phyloP scores from a whole-genome alignment of 2,888 invertebrate species.

The Frankliniella intonsa region DNA sequence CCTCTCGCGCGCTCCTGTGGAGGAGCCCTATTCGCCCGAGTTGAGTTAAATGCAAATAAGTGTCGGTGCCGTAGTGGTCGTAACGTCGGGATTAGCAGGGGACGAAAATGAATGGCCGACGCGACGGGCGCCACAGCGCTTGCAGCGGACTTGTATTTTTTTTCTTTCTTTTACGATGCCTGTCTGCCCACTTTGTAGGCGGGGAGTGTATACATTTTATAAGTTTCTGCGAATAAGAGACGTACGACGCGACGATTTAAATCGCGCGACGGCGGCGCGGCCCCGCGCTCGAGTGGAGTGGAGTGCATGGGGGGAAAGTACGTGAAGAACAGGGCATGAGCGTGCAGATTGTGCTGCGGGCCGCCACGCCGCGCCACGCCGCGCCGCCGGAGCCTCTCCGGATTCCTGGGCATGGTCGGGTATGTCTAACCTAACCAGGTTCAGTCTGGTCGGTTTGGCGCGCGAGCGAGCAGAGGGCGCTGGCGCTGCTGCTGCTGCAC shows the following conservation, averaged over 20 bases:
- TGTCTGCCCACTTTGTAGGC: neutral
- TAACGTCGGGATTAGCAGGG: too few species aligned
- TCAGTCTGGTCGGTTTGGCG: neutral
- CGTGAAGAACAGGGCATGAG: slow-evolving; percentile 14
- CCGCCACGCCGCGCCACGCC: neutral
- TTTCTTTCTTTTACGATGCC: neutral
- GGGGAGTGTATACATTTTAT: too few species aligned
- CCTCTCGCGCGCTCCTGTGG: too few species aligned
- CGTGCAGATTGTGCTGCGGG: neutral
- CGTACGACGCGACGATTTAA: neutral
- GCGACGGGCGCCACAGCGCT: too few species aligned
- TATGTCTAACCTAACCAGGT: neutral
- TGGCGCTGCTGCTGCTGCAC: neutral
- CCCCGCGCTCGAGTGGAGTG: neutral
- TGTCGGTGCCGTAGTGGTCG: too few species aligned
- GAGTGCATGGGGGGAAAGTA: neutral
- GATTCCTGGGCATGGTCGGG: neutral
- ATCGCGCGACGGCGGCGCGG: neutral
- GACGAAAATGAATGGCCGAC: too few species aligned
- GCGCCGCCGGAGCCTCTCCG: neutral
- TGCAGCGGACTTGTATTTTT: too few species aligned
- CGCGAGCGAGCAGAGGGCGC: neutral
- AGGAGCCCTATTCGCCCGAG: too few species aligned
- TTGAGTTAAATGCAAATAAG: too few species aligned
- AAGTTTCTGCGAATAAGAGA: too few species aligned